Base-by-base conservation (phyloP, 2,888 invertebrate species). In the Apotomis capreana region DNA sequence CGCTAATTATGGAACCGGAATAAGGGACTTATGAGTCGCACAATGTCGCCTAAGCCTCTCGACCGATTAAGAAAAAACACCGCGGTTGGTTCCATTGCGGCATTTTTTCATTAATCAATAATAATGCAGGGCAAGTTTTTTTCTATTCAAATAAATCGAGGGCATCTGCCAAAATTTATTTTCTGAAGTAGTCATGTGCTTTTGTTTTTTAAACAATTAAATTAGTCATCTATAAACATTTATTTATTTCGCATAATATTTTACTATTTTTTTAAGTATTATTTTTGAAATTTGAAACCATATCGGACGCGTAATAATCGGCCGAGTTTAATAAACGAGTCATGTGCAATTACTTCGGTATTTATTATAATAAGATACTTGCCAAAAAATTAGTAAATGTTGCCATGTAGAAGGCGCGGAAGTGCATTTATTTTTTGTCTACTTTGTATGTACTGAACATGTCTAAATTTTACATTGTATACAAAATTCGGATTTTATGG, bases 1-100 rank as follows among this genome's bases (percentile, higher is more conserved):
- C 76, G 96, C 96, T 69, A 96, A 96, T 89, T 97, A 97, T 82
- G 97, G 97, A 65, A 96, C 96, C 62, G 97, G 96, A 58, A 92
- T 95, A 78, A 94, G 96, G 84, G 95, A 95, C 83, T 94, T 92
- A 91, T 94, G 92, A 94, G 90, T 86, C 86, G 79, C 83, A 83
- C 79, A 82, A 78, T 81, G 74, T 80, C 76, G 75, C 78, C 74
- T 77, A 67, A 76, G 76, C 75, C 78, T 78, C 82, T 80, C 80
- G 81, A 81, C 78, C 79, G 79, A 75, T 78, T 78, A 79, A 76
- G 77, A 78, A 77, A 78, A 75, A 76, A 63, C 74, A 73, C 49
- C 52, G 68, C 74, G 68, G 77, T 73, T 68, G 51, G 69, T 70
- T 63, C 13, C 63, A 13, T 44, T 68, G 51, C 51, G 62, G 68